Evolutionary conservation across 2,888 invertebrate species (phyloP).

Genomic region (Melieria picta): DNA sequence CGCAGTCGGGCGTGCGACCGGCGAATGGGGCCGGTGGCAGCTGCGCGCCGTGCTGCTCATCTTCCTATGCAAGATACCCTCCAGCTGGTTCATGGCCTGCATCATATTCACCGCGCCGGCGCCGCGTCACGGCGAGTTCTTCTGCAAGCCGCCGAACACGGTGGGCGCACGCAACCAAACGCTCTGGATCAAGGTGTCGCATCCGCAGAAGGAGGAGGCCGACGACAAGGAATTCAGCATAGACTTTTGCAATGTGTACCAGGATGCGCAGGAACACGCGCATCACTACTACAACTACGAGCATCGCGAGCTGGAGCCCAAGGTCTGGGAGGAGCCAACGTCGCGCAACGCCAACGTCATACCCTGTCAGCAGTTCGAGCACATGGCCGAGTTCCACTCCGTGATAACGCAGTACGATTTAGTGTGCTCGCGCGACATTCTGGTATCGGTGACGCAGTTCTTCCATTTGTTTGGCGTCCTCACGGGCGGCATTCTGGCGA

Average conservation of each 20-base stretch:
- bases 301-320: slow-evolving; percentile 56
- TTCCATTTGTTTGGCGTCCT: slow-evolving; percentile 68
- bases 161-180: slow-evolving; percentile 59
- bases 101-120: slow-evolving; percentile 68
- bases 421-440: slow-evolving; percentile 66
- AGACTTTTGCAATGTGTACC: slow-evolving; percentile 65
- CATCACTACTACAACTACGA: slow-evolving; percentile 62
- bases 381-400: slow-evolving; percentile 61
- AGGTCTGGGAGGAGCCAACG: slow-evolving; percentile 60
- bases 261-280: slow-evolving; percentile 64
- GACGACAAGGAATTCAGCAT: slow-evolving; percentile 65
- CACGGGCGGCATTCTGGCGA: slow-evolving; percentile 66
- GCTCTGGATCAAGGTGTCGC: slow-evolving; percentile 65
- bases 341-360: slow-evolving; percentile 59
- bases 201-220: slow-evolving; percentile 64
- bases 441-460: slow-evolving; percentile 67
- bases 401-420: slow-evolving; percentile 67
- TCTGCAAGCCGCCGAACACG: slow-evolving; percentile 65
- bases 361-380: slow-evolving; percentile 64
- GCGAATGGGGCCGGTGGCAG: slow-evolving; percentile 67
- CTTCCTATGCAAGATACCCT: slow-evolving; percentile 66
- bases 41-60: slow-evolving; percentile 65
- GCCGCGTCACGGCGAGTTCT: slow-evolving; percentile 66
- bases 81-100: slow-evolving; percentile 69
- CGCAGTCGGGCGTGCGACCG: slow-evolving; percentile 66